Evolutionary conservation across 2,888 invertebrate species (phyloP).

Genomic region (Aproaerema taeniolella): DNA sequence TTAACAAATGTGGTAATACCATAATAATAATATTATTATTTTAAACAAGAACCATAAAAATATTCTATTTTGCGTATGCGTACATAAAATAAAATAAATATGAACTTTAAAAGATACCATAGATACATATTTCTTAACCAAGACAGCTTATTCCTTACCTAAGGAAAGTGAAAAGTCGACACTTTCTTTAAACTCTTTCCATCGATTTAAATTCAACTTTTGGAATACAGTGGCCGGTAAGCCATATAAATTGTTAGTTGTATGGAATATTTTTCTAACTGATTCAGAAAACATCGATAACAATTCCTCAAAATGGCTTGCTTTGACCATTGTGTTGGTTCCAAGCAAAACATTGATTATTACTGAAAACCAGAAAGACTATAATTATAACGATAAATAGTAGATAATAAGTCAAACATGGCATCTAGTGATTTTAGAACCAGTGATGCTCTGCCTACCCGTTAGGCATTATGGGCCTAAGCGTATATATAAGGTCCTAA

Average conservation of each 20-base stretch:
- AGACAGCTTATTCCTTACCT: slow-evolving; percentile 47
- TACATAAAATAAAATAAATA: too few species aligned
- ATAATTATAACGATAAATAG: background rate
- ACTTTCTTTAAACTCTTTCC: slow-evolving; percentile 84
- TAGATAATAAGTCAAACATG: slow-evolving; percentile 1
- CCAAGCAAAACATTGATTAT: slow-evolving; percentile 74
- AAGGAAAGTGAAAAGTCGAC: slow-evolving; percentile 80
- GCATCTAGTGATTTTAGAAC: too few species aligned
- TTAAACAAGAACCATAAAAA: too few species aligned
- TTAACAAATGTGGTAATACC: too few species aligned
- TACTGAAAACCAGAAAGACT: slow-evolving; percentile 51
- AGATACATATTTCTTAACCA: too few species aligned
- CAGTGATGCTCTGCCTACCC: too few species aligned
- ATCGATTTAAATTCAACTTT: slow-evolving; percentile 79
- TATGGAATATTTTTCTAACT: slow-evolving; percentile 85
- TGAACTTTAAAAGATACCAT: too few species aligned
- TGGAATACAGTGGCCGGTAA: slow-evolving; percentile 82
- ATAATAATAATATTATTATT: too few species aligned
- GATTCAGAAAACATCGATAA: slow-evolving; percentile 76
- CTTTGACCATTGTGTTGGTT: slow-evolving; percentile 27
- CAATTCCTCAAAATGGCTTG: slow-evolving; percentile 53
- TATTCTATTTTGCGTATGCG: too few species aligned
- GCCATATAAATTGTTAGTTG: slow-evolving; percentile 82
- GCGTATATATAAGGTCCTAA: too few species aligned
- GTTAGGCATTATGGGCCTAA: too few species aligned